Evolutionary conservation across 2,113 vertebrate genomes (phyloP).

Genomic region (Atrichornis clamosus): DNA sequence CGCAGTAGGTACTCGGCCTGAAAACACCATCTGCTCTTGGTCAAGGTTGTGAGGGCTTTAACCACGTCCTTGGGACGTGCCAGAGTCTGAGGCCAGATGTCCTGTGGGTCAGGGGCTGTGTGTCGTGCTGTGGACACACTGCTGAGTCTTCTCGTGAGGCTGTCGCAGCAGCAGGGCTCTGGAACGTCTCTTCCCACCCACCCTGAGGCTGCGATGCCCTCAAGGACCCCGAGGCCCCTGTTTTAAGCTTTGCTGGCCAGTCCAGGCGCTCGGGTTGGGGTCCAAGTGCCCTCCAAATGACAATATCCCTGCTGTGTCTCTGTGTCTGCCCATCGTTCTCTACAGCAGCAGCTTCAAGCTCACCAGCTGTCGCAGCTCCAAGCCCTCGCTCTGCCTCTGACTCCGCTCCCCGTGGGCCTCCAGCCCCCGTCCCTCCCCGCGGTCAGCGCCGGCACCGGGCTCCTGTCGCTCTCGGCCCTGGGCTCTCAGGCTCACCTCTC

Average conservation of each 20-base stretch:
- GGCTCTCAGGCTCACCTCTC: slow-evolving; percentile 90
- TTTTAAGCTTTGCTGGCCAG: not conserved
- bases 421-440: slow-evolving; percentile 86
- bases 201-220: not conserved
- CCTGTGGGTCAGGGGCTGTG: not conserved
- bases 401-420: slow-evolving; percentile 89
- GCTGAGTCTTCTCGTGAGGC: not conserved
- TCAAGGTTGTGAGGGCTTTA: not conserved
- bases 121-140: not conserved
- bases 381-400: slow-evolving; percentile 92
- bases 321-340: slow-evolving; percentile 30
- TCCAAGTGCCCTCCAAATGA: not conserved
- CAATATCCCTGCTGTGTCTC: not conserved
- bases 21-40: slow-evolving; percentile 21
- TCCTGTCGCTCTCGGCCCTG: slow-evolving; percentile 92
- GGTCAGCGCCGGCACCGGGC: slow-evolving; percentile 87
- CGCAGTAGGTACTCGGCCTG: not conserved
- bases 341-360: slow-evolving; percentile 97
- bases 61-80: not conserved
- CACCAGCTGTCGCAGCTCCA: slow-evolving; percentile 98
- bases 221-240: not conserved
- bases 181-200: not conserved
- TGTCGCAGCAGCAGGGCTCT: not conserved
- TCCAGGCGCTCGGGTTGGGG: not conserved
- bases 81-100: not conserved